These are phyloP conservation scores for Chymomyza caudatula DNA, from an alignment of 2,888 invertebrate species.

Conservation along the genomic window DNA sequence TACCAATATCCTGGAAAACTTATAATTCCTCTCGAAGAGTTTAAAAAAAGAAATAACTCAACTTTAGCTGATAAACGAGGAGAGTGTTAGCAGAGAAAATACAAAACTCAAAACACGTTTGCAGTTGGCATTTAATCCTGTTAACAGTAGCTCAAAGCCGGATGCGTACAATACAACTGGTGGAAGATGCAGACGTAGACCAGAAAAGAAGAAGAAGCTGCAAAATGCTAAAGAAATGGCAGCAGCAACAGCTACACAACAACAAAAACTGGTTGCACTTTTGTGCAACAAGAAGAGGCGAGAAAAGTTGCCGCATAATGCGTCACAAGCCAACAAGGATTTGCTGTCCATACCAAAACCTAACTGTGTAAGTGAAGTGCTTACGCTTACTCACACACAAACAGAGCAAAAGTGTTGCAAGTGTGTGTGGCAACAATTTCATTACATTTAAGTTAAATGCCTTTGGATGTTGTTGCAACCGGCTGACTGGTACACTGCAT, in stretches of 20 bases:
- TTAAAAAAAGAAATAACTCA: neutral
- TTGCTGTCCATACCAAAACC: neutral
- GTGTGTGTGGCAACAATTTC: constrained; percentile 44
- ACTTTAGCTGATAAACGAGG: neutral
- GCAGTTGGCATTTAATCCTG: constrained; percentile 45
- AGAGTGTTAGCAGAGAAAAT: neutral
- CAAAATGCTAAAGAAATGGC: neutral
- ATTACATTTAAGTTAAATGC: constrained; percentile 67
- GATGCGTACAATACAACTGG: neutral
- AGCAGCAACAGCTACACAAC: constrained; percentile 14
- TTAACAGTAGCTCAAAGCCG: constrained; percentile 11
- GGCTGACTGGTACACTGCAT: constrained; percentile 11
- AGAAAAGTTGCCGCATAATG: constrained; percentile 52
- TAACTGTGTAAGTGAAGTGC: neutral
- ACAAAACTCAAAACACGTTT: constrained; percentile 11
- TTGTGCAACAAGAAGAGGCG: constrained; percentile 33
- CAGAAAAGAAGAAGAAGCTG: neutral
- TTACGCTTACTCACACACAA: constrained; percentile 8
- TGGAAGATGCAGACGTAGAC: neutral
- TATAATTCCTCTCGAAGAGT: neutral
- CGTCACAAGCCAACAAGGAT: constrained; percentile 38
- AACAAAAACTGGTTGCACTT: constrained; percentile 45
- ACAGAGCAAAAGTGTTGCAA: constrained; percentile 17
- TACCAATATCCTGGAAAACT: neutral
- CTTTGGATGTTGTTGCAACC: constrained; percentile 43